Conservation (phyloP, 2,113 vertebrate species). For the Neoarius graeffei region DNA sequence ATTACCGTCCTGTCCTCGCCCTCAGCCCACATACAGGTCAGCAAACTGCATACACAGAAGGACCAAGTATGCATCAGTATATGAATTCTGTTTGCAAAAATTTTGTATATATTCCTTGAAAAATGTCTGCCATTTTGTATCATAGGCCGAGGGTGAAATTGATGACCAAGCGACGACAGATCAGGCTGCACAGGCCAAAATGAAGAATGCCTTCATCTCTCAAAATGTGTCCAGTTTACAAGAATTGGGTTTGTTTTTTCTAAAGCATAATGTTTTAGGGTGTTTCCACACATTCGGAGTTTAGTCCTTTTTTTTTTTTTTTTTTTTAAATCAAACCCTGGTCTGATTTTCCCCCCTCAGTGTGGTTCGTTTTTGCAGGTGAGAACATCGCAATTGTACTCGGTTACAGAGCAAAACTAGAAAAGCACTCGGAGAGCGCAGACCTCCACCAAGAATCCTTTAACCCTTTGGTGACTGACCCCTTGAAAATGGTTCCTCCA, state of each 20-base stretch:
- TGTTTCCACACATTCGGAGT: not conserved
- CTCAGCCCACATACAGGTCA: conserved; percentile 80
- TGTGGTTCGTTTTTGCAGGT: not conserved
- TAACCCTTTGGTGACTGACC: too few relatives aligned
- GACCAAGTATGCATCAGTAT: not conserved
- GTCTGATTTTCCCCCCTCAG: not conserved
- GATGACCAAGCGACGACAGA: conserved; percentile 87
- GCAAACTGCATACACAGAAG: conserved; percentile 16
- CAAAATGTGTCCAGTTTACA: conserved; percentile 98
- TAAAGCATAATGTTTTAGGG: not conserved
- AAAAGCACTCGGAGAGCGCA: too few relatives aligned
- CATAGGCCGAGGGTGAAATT: conserved; percentile 84
- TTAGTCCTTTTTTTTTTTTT: not conserved
- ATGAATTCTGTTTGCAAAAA: not conserved
- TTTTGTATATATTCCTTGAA: not conserved
- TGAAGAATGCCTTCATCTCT: conserved; percentile 94
- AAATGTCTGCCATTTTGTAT: not conserved
- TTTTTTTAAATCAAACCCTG: not conserved
- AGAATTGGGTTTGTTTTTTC: conserved; percentile 84
- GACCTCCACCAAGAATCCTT: too few relatives aligned
- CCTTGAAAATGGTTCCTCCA: too few relatives aligned
- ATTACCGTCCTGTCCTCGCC: conserved; percentile 76
- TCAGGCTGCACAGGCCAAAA: conserved; percentile 87
- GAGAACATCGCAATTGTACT: not conserved
- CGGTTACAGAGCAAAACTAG: not conserved